Evolutionary conservation across 2,888 invertebrate genomes (phyloP), one percentile per base, ranked within the genome.

Genomic region (Eretmocerus hayati): DNA sequence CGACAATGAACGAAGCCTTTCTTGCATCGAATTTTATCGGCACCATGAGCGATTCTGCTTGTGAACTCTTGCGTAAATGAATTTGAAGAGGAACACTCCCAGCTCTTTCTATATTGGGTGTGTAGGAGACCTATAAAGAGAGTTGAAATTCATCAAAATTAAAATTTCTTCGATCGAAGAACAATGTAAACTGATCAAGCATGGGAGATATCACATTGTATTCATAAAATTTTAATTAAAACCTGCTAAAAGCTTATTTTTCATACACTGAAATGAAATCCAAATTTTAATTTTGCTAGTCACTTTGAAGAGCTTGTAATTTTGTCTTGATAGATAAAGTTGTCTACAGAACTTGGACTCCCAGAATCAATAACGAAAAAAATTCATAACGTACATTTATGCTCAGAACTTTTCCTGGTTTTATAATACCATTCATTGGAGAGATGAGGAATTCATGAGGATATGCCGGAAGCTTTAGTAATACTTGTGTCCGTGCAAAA

Each of bases 371-470:
- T n/a, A n/a, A n/a, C n/a, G n/a, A n/a, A n/a, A n/a, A n/a, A n/a
- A n/a, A n/a, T n/a, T n/a, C n/a, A n/a, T n/a, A 3, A 46, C 26
- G 5, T 40, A 51, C 40, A 31, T 48, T 32, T 64, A 80, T 80
- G 32, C 66, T 65, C 41, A 75, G 59, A 32, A 65, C 69, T 2
- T 74, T 74, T 58, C 76, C 72, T 1, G 78, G 72, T 4, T 65
- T 65, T 9, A 81, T 74, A 5, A 69, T 58, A 26, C 78, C 74
- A 57, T 73, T 72, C 15, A 59, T 62, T 1, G 80, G 81, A 26
- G 62, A 61, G 9, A 81, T 73, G 16, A 63, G 58, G 55, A 81
- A 80, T 60, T 82, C 81, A 54, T 74, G 73, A 0, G 81, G 80
- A 66, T 73, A 72, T 19, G 65, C 62, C 0, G 77, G 74, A 19